phyloP scores from a whole-genome alignment of 2,797 vertebrate genomes.

The Typhlichthys eigenmanni region DNA sequence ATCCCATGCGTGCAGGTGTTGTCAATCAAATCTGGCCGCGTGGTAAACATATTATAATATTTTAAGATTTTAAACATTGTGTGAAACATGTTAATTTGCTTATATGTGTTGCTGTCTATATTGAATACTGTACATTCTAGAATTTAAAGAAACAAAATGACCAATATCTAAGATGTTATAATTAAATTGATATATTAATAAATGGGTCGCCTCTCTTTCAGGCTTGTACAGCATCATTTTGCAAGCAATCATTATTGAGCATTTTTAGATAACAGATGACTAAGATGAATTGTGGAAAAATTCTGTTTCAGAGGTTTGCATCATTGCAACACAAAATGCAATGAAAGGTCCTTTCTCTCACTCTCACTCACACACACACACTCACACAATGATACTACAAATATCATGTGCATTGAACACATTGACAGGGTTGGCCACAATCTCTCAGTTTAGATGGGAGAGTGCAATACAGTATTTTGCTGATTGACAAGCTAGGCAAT shows the following conservation, averaged over 20 bases:
- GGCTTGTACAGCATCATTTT: constrained; percentile 8
- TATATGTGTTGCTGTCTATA: too few relatives aligned
- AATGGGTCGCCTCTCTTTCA: too few relatives aligned
- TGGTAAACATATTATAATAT: neutral
- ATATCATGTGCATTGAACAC: constrained; percentile 1
- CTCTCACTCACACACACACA: neutral
- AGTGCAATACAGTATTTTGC: constrained; percentile 33
- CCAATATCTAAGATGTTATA: too few relatives aligned
- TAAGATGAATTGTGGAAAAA: constrained; percentile 20
- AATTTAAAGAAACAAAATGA: too few relatives aligned
- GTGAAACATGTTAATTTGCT: too few relatives aligned
- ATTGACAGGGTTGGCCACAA: constrained; percentile 14
- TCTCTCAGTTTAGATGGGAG: constrained; percentile 41
- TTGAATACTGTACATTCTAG: too few relatives aligned
- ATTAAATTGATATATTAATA: too few relatives aligned
- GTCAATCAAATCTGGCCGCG: constrained; percentile 5
- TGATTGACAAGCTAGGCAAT: constrained; percentile 29
- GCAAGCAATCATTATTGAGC: constrained; percentile 22
- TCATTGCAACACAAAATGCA: constrained; percentile 32
- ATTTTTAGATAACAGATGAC: neutral
- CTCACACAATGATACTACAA: constrained; percentile 6
- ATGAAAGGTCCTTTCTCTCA: constrained; percentile 6
- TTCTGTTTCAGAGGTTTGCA: constrained; percentile 54
- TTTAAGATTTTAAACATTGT: too few relatives aligned
- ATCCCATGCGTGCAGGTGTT: constrained; percentile 55